These are phyloP conservation scores for Melanerpes aurifrons DNA, from an alignment of 2,113 vertebrate species.

Conservation along the genomic window DNA sequence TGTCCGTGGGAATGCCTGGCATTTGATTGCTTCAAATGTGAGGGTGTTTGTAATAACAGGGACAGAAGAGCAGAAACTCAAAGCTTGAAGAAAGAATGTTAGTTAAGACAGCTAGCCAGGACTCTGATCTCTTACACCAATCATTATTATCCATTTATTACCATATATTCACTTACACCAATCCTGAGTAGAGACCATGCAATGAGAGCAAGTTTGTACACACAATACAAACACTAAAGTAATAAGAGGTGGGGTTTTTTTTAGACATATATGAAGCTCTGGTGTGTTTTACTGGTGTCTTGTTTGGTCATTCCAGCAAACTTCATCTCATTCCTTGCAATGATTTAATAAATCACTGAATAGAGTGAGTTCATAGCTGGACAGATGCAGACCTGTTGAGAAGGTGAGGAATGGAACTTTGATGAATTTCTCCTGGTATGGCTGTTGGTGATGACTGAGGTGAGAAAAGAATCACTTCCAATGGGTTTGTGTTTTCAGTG, in stretches of 20 bases:
- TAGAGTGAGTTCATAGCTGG: not conserved
- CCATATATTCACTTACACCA: not conserved
- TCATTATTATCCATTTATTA: too few species aligned
- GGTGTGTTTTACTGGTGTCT: not conserved
- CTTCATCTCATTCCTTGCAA: not conserved
- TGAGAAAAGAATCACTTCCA: not conserved
- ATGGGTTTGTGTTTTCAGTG: not conserved
- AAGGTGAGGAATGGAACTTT: not conserved
- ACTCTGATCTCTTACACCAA: not conserved
- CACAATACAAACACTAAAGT: not conserved
- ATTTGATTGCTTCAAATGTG: slow-evolving; percentile 33
- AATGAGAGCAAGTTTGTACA: not conserved
- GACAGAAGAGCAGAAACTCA: slow-evolving; percentile 2
- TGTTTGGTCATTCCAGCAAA: not conserved
- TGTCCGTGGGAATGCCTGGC: slow-evolving; percentile 45
- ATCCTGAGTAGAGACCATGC: not conserved
- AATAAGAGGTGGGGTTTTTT: not conserved
- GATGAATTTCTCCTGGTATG: not conserved
- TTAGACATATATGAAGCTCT: not conserved
- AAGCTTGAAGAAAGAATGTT: not conserved
- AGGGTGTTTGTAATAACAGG: slow-evolving; percentile 31
- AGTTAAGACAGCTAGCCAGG: not conserved
- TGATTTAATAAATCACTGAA: not conserved
- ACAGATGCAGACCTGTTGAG: not conserved
- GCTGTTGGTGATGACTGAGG: not conserved